Conservation (phyloP, 2,113 vertebrate genomes). For the Paralichthys olivaceus region DNA sequence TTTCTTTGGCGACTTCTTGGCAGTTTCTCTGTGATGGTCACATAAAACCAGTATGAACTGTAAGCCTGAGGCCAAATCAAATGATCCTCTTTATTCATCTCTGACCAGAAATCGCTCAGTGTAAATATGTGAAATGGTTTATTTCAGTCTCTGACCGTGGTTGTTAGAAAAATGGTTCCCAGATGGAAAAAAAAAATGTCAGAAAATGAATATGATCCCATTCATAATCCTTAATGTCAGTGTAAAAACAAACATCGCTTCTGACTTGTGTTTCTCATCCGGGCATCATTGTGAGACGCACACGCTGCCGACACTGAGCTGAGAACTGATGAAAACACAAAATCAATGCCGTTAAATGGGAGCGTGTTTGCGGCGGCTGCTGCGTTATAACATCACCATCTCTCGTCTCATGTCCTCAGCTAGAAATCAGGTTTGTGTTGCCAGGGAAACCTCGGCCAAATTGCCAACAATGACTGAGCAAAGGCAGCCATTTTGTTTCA, state of each 20-base stretch:
- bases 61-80: conserved; percentile 11
- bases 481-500: conserved; percentile 81
- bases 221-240: neutral
- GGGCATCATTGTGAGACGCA: conserved; percentile 9
- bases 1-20: conserved; percentile 28
- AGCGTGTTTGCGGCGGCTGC: conserved; percentile 37
- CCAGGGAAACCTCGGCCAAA: conserved; percentile 80
- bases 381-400: conserved; percentile 62
- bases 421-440: conserved; percentile 82
- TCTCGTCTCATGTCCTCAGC: conserved; percentile 61
- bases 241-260: neutral
- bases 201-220: neutral
- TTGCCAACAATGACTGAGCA: conserved; percentile 76
- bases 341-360: conserved; percentile 60
- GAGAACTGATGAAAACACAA: conserved; percentile 42
- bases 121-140: neutral
- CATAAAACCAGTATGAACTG: too few relatives aligned
- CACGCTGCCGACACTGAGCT: conserved; percentile 26
- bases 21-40: neutral
- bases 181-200: neutral
- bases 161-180: neutral
- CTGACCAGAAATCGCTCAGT: neutral
- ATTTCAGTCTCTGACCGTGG: neutral
- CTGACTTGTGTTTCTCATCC: neutral
- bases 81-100: conserved; percentile 8